Base-by-base conservation (phyloP, 2,797 vertebrate genomes). In the Aldrovandia affinis region DNA sequence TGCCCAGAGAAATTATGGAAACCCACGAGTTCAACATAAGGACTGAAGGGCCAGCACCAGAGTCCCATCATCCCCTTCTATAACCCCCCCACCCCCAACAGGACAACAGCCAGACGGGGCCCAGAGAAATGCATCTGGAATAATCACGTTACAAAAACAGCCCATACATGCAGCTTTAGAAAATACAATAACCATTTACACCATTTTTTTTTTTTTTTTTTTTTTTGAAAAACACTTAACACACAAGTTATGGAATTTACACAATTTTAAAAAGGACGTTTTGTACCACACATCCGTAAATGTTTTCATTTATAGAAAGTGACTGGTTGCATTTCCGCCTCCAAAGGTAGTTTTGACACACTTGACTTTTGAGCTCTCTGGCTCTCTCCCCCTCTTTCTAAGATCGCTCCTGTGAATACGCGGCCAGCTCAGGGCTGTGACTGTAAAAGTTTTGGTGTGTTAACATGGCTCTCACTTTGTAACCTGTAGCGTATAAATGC, bases 401-500 rank as follows among this genome's bases (percentile, higher is more conserved):
- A 96, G 96, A 95, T 96, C 96, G 96, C 96, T 95, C 95, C 95
- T 90, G 96, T 97, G 95, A 97, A 96, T 96, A 97, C 95, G 95
- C 96, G 96, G 96, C 95, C 95, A 96, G 96, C 96, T 83, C 89
- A 88, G 77, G 85, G 86, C 96, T 95, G 96, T 95, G 96, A 96
- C 95, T 96, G 96, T 97, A 96, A 95, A 96, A 96, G 96, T 95
- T 96, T 86, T 96, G 96, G 95, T 94, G 96, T 97, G 96, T 96
- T 96, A 95, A 97, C 96, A 97, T 97, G 96, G 96, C 95, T 97
- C 96, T 96, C 96, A 97, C 96, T 97, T 96, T 97, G 96, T 97
- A 96, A 97, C 96, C 96, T 97, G 96, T 96, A 97, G 96, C 96
- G 96, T 97, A 97, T 97, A 97, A 97, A 97, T 96, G 96, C 95